Evolutionary conservation across 2,797 vertebrate genomes (phyloP).

Genomic region (Rhadinocentrus ornatus): DNA sequence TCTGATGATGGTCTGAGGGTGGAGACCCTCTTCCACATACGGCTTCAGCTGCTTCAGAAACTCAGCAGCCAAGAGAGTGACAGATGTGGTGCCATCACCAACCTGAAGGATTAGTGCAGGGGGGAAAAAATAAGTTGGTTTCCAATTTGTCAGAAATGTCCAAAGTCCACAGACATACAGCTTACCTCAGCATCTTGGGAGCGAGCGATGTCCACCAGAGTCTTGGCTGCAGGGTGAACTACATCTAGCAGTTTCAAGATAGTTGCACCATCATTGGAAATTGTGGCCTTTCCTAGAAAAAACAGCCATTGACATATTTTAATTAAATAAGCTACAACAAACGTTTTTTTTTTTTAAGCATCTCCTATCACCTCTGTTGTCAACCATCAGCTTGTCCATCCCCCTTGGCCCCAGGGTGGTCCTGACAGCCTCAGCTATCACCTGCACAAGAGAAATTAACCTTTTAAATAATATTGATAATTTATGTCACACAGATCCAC

Average conservation of each 20-base stretch:
- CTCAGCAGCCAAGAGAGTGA: conserved; percentile 94
- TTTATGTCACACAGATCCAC: neutral
- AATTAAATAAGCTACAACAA: accelerated
- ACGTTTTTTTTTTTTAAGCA: neutral
- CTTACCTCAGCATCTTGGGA: conserved; percentile 97
- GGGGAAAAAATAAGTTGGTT: neutral
- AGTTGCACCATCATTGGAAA: conserved; percentile 98
- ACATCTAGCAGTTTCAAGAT: conserved; percentile 97
- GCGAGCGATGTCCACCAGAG: conserved; percentile 95
- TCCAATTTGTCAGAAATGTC: neutral
- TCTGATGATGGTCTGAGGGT: conserved; percentile 98
- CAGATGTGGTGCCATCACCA: conserved; percentile 96
- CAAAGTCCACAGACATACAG: neutral
- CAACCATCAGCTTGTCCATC: conserved; percentile 99
- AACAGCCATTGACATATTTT: neutral
- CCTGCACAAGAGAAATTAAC: conserved; percentile 56
- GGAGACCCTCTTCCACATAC: conserved; percentile 95
- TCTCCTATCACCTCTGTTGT: conserved; percentile 84
- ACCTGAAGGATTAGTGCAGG: conserved; percentile 80
- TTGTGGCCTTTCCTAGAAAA: conserved; percentile 92
- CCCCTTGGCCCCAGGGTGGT: conserved; percentile 97
- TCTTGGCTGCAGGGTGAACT: conserved; percentile 96
- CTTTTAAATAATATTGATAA: neutral
- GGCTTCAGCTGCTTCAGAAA: conserved; percentile 96
- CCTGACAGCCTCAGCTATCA: conserved; percentile 94